These are phyloP conservation scores for Dicycla oo DNA, from an alignment of 2,888 invertebrate genomes.

Conservation along the genomic window DNA sequence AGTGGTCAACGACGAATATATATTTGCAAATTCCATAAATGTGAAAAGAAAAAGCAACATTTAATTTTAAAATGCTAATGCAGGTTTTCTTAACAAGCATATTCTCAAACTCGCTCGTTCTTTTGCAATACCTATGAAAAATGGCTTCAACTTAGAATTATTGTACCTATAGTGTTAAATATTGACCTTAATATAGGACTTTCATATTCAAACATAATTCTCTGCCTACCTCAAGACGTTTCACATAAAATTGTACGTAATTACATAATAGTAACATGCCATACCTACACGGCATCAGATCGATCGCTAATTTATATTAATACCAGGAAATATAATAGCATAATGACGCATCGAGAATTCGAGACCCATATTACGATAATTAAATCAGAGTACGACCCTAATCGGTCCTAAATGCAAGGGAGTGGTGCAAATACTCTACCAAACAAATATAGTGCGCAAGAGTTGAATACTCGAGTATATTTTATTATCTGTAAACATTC, in stretches of 20 bases:
- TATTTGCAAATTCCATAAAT: not conserved
- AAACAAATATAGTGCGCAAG: conserved; percentile 84
- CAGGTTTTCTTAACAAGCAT: not conserved
- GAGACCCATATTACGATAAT: conserved; percentile 54
- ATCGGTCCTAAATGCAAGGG: conserved; percentile 68
- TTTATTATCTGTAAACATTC: conserved; percentile 86
- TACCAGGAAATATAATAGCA: conserved; percentile 46
- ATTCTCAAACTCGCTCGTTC: not conserved
- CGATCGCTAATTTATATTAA: conserved; percentile 47
- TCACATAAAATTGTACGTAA: conserved; percentile 24
- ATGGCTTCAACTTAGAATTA: not conserved
- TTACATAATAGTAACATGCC: conserved; percentile 29
- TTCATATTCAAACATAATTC: not conserved
- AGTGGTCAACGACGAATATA: no score
- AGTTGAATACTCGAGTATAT: conserved; percentile 87
- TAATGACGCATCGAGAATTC: conserved; percentile 43
- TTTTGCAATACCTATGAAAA: no score
- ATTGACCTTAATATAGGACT: not conserved
- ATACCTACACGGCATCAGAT: no score
- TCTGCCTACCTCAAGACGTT: conserved; percentile 37
- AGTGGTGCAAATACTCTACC: conserved; percentile 76
- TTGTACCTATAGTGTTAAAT: no score
- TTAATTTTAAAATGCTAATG: not conserved
- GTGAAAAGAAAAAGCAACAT: not conserved
- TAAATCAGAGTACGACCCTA: conserved; percentile 65